These are phyloP conservation scores for Tortrix viridana DNA, from an alignment of 2,888 invertebrate species.

Conservation along the genomic window DNA sequence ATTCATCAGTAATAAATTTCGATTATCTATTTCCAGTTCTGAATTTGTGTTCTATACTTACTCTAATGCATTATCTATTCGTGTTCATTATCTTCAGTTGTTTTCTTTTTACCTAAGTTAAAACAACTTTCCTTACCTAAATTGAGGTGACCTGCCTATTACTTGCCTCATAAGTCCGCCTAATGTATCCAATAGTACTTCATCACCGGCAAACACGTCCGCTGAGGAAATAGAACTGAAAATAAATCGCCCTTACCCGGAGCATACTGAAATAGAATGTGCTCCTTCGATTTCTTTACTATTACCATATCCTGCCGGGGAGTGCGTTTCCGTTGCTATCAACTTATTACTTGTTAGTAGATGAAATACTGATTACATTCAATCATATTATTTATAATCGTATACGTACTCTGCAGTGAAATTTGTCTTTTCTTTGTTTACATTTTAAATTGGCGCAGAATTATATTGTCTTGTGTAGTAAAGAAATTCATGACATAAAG, in stretches of 20 bases:
- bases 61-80: no score
- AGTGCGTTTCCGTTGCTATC: slow-evolving; percentile 41
- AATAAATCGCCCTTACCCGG: slow-evolving; percentile 79
- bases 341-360: slow-evolving; percentile 28
- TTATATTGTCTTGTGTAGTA: no score
- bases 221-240: slow-evolving; percentile 78
- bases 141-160: slow-evolving; percentile 34
- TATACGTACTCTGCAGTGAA: not conserved
- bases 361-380: slow-evolving; percentile 22
- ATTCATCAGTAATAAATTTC: slow-evolving; percentile 1
- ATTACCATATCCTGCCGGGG: slow-evolving; percentile 79
- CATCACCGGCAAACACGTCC: slow-evolving; percentile 52
- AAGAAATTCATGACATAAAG: no score
- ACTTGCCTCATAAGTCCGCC: slow-evolving; percentile 43
- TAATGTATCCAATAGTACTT: slow-evolving; percentile 56
- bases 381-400: no score
- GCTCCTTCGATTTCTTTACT: slow-evolving; percentile 74
- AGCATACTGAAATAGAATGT: slow-evolving; percentile 79
- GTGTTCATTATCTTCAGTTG: no score
- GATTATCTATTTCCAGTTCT: not conserved
- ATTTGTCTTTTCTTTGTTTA: not conserved
- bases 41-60: no score
- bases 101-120: slow-evolving; percentile 14
- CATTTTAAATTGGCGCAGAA: no score
- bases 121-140: slow-evolving; percentile 20